These are phyloP conservation scores for Perccottus glenii DNA, from an alignment of 2,113 vertebrate genomes.

Conservation along the genomic window DNA sequence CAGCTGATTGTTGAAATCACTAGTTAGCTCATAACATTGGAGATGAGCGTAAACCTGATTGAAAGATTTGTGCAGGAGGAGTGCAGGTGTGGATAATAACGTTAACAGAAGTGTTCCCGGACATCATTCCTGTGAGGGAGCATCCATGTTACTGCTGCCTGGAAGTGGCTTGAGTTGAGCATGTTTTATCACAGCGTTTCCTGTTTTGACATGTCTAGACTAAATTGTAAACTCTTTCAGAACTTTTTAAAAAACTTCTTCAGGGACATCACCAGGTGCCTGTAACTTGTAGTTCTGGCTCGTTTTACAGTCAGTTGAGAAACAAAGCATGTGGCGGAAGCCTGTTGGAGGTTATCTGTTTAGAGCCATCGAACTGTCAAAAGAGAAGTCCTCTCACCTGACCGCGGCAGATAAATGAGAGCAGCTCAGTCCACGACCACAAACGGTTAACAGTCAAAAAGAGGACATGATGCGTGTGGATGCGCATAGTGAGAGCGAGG, in stretches of 20 bases:
- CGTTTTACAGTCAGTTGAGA: constrained; percentile 52
- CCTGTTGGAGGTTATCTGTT: constrained; percentile 54
- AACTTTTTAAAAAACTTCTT: neutral
- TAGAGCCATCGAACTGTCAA: constrained; percentile 47
- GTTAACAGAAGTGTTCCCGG: neutral
- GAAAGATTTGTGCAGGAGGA: constrained; percentile 2
- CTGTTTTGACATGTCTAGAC: neutral
- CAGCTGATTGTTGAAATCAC: neutral
- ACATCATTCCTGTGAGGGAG: constrained; percentile 2
- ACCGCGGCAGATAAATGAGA: constrained; percentile 74
- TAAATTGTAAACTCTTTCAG: neutral
- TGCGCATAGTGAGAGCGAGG: constrained; percentile 47
- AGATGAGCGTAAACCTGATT: neutral
- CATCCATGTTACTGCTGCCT: neutral
- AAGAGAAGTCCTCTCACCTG: constrained; percentile 62
- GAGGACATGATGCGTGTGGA: constrained; percentile 66
- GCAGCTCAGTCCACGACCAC: constrained; percentile 69
- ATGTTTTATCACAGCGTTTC: neutral
- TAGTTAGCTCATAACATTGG: neutral
- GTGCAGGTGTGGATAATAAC: constrained; percentile 2
- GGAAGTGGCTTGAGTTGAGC: neutral
- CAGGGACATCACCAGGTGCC: neutral
- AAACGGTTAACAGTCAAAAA: constrained; percentile 79
- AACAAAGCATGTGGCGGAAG: constrained; percentile 51
- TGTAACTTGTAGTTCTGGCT: constrained; percentile 22